phyloP scores from a whole-genome alignment of 92 coral and sea anemone species.

The Actinernus sp. region DNA sequence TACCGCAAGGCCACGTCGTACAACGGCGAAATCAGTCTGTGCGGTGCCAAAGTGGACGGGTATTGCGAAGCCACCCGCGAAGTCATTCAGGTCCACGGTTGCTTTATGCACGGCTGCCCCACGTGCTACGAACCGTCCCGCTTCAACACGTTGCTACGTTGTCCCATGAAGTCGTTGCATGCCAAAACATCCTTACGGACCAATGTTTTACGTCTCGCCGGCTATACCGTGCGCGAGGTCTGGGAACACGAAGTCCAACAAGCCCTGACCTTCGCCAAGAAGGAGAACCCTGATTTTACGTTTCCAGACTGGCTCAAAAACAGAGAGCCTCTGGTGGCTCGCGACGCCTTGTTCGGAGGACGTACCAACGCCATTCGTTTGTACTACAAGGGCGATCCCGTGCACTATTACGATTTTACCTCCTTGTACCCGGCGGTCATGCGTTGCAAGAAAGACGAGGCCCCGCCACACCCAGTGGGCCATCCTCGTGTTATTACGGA shows the following conservation, averaged over 20 bases:
- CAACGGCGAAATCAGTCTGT: not conserved
- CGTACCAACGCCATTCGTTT: conserved; percentile 16
- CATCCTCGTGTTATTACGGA: conserved; percentile 34
- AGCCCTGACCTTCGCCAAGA: conserved; percentile 4
- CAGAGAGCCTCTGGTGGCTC: conserved; percentile 2
- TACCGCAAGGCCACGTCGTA: not conserved
- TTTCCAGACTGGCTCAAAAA: conserved; percentile 1
- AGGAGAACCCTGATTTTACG: not conserved
- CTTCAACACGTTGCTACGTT: not conserved
- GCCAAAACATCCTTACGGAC: conserved; percentile 1
- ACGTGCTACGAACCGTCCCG: conserved; percentile 4
- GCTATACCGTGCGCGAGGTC: conserved; percentile 28
- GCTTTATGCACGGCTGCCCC: conserved; percentile 6
- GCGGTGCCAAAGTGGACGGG: conserved; percentile 8
- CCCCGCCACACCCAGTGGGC: conserved; percentile 11
- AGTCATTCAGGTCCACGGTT: conserved; percentile 1
- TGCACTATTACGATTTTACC: conserved; percentile 32
- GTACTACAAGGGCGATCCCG: conserved; percentile 3
- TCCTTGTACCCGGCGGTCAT: conserved; percentile 37
- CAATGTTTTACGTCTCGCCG: not conserved
- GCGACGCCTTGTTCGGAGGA: conserved; percentile 21
- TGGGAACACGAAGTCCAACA: conserved; percentile 13
- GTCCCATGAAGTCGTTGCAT: conserved; percentile 8
- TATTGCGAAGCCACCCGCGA: not conserved
- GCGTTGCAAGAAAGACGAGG: no score